Percentiles rank a stretch among this genome's conserved stretches.
Conservation (phyloP, 2,113 vertebrate genomes). For the Hirundichthys speculiger region DNA sequence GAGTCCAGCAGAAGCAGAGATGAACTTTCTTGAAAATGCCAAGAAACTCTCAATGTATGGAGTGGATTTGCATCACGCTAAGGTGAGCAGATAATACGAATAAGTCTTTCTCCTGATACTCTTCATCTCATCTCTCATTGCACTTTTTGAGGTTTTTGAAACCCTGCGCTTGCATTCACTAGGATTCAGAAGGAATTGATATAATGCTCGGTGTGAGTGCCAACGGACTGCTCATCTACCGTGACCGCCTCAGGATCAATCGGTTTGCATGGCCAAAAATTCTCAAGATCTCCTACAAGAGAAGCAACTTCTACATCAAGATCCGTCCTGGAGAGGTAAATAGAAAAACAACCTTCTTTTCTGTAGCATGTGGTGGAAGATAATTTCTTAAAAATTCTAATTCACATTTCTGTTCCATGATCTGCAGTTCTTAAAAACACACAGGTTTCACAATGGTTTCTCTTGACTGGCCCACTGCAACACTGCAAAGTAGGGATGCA, state of each 20-base stretch:
- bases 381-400: conserved; percentile 35
- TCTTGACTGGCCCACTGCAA: conserved; percentile 38
- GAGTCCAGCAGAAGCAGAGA: conserved; percentile 97
- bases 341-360: conserved; percentile 54
- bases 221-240: conserved; percentile 96
- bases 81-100: conserved; percentile 81
- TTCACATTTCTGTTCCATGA: conserved; percentile 62
- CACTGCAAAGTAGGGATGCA: no score
- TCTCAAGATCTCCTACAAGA: conserved; percentile 98
- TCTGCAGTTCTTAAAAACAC: conserved; percentile 59
- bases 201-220: conserved; percentile 99
- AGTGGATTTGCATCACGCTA: conserved; percentile 98
- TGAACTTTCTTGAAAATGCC: conserved; percentile 98
- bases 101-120: not conserved
- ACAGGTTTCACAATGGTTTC: conserved; percentile 48
- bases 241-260: conserved; percentile 97
- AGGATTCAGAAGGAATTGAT: conserved; percentile 99
- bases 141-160: not conserved
- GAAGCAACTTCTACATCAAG: conserved; percentile 99
- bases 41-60: conserved; percentile 99
- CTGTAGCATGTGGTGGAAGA: conserved; percentile 30
- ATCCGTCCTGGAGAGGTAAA: conserved; percentile 97
- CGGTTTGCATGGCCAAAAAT: conserved; percentile 99
- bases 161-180: conserved; percentile 24
- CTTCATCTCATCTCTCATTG: not conserved